Evolutionary conservation across 1,140 invertebrate species (phyloP).

Genomic region (Mercenaria mercenaria): DNA sequence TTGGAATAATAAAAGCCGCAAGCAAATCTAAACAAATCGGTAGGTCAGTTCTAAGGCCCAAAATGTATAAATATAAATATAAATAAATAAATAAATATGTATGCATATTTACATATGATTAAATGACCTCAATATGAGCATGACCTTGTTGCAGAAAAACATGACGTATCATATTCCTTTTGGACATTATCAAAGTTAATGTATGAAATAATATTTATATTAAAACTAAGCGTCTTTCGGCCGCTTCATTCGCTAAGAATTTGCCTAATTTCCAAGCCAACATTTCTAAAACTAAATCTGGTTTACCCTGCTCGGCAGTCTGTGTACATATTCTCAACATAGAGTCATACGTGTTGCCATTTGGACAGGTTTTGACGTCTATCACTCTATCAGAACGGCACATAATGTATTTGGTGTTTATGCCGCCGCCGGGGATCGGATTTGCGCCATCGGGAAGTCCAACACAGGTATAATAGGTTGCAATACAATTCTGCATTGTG

Average conservation of each 20-base stretch:
- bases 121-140: too few species aligned
- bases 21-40: too few species aligned
- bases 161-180: too few species aligned
- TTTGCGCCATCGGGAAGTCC: slow-evolving; percentile 76
- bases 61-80: too few species aligned
- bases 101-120: too few species aligned
- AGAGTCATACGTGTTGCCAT: slow-evolving; percentile 72
- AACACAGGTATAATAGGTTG: slow-evolving; percentile 73
- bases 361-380: slow-evolving; percentile 69
- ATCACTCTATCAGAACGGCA: slow-evolving; percentile 71
- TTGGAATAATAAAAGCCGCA: too few species aligned
- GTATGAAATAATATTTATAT: too few species aligned
- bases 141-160: too few species aligned
- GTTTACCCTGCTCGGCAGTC: slow-evolving; percentile 37
- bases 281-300: background rate
- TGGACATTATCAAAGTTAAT: too few species aligned
- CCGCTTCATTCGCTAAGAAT: background rate
- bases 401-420: slow-evolving; percentile 73
- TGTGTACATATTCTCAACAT: slow-evolving; percentile 52
- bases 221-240: background rate
- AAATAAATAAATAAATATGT: too few species aligned
- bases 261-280: background rate
- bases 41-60: too few species aligned
- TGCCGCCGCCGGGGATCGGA: slow-evolving; percentile 72
- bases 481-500: slow-evolving; percentile 38